A percentile compares a stretch with the other conserved stretches of the same genome.
These are phyloP conservation scores for Scomber colias DNA, from an alignment of 2,113 vertebrate genomes.

Conservation along the genomic window DNA sequence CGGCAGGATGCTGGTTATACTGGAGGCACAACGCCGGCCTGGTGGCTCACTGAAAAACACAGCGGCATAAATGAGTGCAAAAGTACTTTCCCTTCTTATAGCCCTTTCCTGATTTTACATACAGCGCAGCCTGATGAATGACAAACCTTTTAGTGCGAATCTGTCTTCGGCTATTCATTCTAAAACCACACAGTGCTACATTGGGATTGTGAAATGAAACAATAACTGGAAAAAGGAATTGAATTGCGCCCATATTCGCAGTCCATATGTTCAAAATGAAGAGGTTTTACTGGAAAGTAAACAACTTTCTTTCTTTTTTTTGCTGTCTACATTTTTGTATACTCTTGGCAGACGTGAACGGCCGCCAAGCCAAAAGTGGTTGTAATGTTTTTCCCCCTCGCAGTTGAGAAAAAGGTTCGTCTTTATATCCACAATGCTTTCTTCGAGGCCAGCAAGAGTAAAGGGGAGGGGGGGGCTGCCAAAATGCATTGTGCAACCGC, in stretches of 20 bases:
- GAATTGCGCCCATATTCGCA: conserved; percentile 4
- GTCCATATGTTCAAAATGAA: conserved; percentile 24
- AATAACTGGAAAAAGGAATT: conserved; percentile 18
- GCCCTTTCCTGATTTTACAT: conserved; percentile 31
- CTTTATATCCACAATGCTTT: conserved; percentile 58
- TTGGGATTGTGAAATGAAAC: neutral
- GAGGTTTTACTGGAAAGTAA: conserved; percentile 44
- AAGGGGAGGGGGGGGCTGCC: conserved; percentile 37
- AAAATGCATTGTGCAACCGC: conserved; percentile 80
- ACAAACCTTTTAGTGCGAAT: conserved; percentile 25
- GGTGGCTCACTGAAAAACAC: conserved; percentile 45
- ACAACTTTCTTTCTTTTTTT: conserved; percentile 42
- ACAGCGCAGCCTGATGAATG: conserved; percentile 27
- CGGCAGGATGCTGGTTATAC: conserved; percentile 66
- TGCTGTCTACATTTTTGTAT: conserved; percentile 53
- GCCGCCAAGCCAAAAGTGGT: conserved; percentile 54
- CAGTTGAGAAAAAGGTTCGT: conserved; percentile 64
- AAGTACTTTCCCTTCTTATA: conserved; percentile 35
- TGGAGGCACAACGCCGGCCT: conserved; percentile 51
- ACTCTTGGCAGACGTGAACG: conserved; percentile 55
- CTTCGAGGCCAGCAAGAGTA: conserved; percentile 44
- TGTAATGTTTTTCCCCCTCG: conserved; percentile 21
- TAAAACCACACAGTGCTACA: neutral
- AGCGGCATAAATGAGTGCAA: conserved; percentile 25
- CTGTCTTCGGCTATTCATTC: conserved; percentile 29